Base-by-base conservation (phyloP, 1,140 invertebrate species). In the Macrosteles quadrilineatus region DNA sequence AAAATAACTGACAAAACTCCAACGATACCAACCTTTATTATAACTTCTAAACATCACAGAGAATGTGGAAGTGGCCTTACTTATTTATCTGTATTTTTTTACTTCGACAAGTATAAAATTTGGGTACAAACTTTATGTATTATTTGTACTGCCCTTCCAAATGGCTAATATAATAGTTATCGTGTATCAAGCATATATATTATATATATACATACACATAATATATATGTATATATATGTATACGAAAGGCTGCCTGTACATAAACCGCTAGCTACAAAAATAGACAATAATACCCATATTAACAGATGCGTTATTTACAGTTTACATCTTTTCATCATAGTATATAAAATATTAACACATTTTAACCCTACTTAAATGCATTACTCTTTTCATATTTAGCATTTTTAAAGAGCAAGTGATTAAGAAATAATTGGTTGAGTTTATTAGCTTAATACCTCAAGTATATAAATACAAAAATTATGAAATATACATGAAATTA, bases 51-150 rank as follows among this genome's bases (percentile, higher is more conserved):
- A 50, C 47, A 50, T 50, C 47, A 50, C 47, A 50, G 47, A 19
- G 21, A 50, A 3, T 50, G 14, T 50, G 47, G 21, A 50, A 50
- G 47, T 17, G 47, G 14, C 21, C 47, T 17, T 4, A 19, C 47
- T 19, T 19, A n/a, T 50, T 50, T 50, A 50, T 19, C 14, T 50
- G 47, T 50, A 3, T 17, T 50, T 19, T 50, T 50, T 50, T 19
- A 19, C 47, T 50, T 17, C 47, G 21, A n/a, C 47, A 21, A 50
- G 47, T 50, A 50, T 50, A 50, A 50, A 50, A 50, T 50, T 50
- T 50, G 47, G 47, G 47, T 50, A 50, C 47, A 50, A 50, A 50
- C 47, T 50, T 50, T 50, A 50, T 50, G 47, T 50, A 50, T 50
- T 17, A 19, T 50, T 50, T 50, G 47, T 50, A 50, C 47, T 50